A percentile compares a stretch with the other conserved stretches of the same genome.
Evolutionary conservation across 1,140 invertebrate genomes (phyloP).

Genomic region (Scaptodrosophila lebanonensis): DNA sequence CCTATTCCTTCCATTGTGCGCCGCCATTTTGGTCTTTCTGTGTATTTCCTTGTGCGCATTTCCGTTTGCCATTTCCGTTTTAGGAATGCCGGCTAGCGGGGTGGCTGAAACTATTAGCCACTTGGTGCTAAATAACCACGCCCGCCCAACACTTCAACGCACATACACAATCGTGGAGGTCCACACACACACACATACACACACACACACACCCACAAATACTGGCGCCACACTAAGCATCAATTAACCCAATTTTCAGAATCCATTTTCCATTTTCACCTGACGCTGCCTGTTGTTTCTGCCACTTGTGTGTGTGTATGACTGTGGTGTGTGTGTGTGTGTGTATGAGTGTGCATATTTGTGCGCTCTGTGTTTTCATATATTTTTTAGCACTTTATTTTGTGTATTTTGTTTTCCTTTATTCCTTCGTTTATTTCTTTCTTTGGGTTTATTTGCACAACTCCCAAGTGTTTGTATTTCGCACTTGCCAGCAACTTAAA

Average conservation of each 20-base stretch:
- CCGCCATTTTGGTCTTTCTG: conserved; percentile 51
- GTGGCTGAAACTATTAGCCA: conserved; percentile 71
- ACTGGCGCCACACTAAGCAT: conserved; percentile 62
- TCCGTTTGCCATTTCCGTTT: conserved; percentile 61
- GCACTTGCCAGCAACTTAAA: conserved; percentile 22
- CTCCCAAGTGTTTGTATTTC: conserved; percentile 15
- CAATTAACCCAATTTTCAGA: conserved; percentile 76
- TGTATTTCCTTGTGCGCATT: conserved; percentile 65
- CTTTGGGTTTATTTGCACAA: too few relatives aligned
- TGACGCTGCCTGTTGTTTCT: conserved; percentile 31
- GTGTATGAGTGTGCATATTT: not conserved
- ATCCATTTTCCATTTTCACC: conserved; percentile 76
- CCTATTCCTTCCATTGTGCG: too few relatives aligned
- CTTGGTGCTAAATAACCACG: conserved; percentile 68
- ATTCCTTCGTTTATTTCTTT: too few relatives aligned
- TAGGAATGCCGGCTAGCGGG: conserved; percentile 8
- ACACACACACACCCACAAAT: conserved; percentile 13
- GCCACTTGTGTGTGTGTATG: conserved; percentile 32
- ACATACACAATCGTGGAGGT: too few relatives aligned
- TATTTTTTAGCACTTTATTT: conserved; percentile 21
- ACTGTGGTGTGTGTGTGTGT: not conserved
- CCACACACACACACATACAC: conserved; percentile 21
- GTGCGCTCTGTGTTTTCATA: conserved; percentile 8
- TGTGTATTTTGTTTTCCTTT: too few relatives aligned
- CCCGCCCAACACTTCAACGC: conserved; percentile 29